These are phyloP conservation scores for Lacerta agilis DNA, from an alignment of 2,797 vertebrate genomes.

Conservation along the genomic window DNA sequence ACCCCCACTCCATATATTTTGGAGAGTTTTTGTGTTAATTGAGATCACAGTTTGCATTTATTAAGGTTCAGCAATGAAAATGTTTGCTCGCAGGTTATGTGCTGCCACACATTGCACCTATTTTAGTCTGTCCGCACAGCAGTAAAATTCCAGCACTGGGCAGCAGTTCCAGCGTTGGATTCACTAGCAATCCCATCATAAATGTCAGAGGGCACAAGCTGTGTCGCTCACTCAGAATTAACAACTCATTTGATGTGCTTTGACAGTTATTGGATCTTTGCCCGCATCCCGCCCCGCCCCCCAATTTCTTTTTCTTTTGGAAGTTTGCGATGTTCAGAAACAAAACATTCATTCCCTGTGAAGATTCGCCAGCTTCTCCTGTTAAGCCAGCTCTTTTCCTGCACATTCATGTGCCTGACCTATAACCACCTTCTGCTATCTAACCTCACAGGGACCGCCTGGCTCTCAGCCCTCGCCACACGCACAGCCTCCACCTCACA, in stretches of 20 bases:
- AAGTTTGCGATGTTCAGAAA: slow-evolving; percentile 36
- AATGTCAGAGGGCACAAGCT: neutral
- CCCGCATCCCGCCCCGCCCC: slow-evolving; percentile 9
- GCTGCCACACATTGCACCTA: neutral
- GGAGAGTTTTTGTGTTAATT: slow-evolving; percentile 20
- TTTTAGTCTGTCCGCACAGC: slow-evolving; percentile 2
- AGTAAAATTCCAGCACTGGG: neutral
- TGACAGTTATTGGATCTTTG: slow-evolving; percentile 63
- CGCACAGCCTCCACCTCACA: slow-evolving; percentile 97
- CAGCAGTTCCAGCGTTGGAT: neutral
- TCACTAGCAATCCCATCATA: neutral
- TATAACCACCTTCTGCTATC: slow-evolving; percentile 89
- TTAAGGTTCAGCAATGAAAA: slow-evolving; percentile 29
- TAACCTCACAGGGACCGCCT: slow-evolving; percentile 93
- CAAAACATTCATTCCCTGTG: slow-evolving; percentile 30
- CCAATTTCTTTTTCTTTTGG: slow-evolving; percentile 33
- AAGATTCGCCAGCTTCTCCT: slow-evolving; percentile 74
- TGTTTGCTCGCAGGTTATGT: neutral
- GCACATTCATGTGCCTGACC: slow-evolving; percentile 85
- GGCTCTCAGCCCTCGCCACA: slow-evolving; percentile 99
- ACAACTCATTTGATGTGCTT: slow-evolving; percentile 57
- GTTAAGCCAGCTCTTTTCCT: slow-evolving; percentile 80
- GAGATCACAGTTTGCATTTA: slow-evolving; percentile 36
- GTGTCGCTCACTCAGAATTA: neutral
- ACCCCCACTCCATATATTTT: neutral